These are phyloP conservation scores for Triplophysa tibetana DNA, from an alignment of 2,113 vertebrate genomes.

Conservation along the genomic window DNA sequence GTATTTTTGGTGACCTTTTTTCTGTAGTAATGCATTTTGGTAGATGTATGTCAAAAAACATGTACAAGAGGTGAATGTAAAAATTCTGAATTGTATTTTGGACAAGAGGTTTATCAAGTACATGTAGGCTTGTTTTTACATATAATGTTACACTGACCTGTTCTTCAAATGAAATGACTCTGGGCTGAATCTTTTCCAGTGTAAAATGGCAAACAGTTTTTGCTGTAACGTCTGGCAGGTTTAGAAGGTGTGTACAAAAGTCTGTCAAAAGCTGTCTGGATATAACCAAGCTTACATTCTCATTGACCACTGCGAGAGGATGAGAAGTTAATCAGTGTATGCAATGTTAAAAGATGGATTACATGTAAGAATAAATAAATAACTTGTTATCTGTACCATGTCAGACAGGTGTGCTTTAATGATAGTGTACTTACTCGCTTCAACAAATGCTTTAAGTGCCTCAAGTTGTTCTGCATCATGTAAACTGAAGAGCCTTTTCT, in stretches of 20 bases:
- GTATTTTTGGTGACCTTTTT: no score
- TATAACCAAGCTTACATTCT: slow-evolving; percentile 97
- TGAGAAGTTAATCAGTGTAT: background rate
- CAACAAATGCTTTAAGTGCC: slow-evolving; percentile 96
- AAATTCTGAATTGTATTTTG: no score
- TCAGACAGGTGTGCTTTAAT: background rate
- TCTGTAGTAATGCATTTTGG: no score
- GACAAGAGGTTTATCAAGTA: no score
- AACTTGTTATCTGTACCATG: no score
- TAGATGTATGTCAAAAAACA: no score
- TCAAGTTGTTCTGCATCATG: slow-evolving; percentile 89
- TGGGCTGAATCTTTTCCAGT: slow-evolving; percentile 95
- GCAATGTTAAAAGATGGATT: background rate
- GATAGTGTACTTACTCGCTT: slow-evolving; percentile 87
- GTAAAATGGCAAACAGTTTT: slow-evolving; percentile 98
- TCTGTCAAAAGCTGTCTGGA: slow-evolving; percentile 96
- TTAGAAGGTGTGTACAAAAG: slow-evolving; percentile 94
- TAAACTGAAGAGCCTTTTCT: slow-evolving; percentile 93
- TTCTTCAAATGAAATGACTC: slow-evolving; percentile 98
- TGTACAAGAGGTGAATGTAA: no score
- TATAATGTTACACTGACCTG: slow-evolving; percentile 75
- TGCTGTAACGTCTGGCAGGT: slow-evolving; percentile 88
- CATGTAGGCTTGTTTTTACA: background rate
- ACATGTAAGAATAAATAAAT: background rate
- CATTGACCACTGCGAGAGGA: slow-evolving; percentile 87